Evolutionary conservation across 2,113 vertebrate genomes (phyloP), one percentile per base, ranked within the genome.

Genomic region (Hypocryptadius cinnamomeus): DNA sequence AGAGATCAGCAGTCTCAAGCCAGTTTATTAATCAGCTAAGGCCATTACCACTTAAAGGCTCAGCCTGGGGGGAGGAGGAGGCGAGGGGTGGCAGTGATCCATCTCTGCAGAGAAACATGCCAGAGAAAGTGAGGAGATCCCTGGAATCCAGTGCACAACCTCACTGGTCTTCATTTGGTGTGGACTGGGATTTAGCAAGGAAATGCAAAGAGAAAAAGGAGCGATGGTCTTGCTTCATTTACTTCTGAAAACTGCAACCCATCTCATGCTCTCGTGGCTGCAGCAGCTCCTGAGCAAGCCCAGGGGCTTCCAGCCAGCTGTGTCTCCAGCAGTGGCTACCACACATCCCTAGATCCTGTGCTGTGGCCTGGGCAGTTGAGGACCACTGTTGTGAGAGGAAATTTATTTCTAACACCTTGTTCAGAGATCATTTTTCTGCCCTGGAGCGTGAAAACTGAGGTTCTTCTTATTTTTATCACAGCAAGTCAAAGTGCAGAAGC

Each of bases 1-100:
- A 87, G 94, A 83, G 91, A 94, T 96, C 91, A 88, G 85, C 92
- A 93, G 76, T 60, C 87, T 74, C 48, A 79, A 93, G 69, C 44
- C 91, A 93, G 82, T 96, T 94, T 93, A 94, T 95, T 90, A 94
- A 95, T 95, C 94, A 91, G 56, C 53, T 95, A 68, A 91, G 47
- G 60, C 85, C 20, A 70, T 91, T 78, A 63, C 37, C 82, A 47
- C 51, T 73, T 79, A 89, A 72, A 10, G 4, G 71, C 64, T 95
- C 76, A 60, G 48, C 40, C 13, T 54, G 24, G 24, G 12, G 24
- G 44, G 37, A 13, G 68, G 48, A 81, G 78, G 47, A 74, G 35
- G 45, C 1, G 27, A 77, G 69, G 25, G 59, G 20, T 6, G 5
- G 24, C 80, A 89, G 37, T 13, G 77, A 88, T 92, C 69, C 69